These are phyloP conservation scores for Nycticorax nycticorax DNA, from an alignment of 2,113 vertebrate genomes.

Conservation along the genomic window DNA sequence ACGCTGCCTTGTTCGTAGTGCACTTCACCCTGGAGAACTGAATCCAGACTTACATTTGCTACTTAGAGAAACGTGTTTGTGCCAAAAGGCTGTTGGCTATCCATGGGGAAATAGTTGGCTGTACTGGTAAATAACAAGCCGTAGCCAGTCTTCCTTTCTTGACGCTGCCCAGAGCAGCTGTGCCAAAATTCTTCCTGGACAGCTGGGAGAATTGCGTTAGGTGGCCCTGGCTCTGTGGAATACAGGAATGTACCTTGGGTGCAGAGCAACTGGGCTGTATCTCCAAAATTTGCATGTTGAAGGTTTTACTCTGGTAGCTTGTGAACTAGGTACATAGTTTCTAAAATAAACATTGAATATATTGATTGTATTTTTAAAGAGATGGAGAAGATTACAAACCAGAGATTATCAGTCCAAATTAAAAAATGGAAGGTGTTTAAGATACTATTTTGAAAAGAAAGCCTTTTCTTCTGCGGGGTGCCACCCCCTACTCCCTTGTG, in stretches of 20 bases:
- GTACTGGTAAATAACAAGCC: neutral
- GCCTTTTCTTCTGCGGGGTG: neutral
- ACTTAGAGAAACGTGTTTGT: neutral
- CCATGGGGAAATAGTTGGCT: too few species aligned
- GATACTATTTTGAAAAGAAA: neutral
- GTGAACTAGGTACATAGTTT: neutral
- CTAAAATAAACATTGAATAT: neutral
- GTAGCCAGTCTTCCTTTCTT: neutral
- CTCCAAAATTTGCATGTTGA: neutral
- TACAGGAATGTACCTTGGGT: neutral
- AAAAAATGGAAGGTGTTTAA: neutral
- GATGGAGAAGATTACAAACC: neutral
- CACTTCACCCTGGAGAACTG: neutral
- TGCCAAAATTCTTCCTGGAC: neutral
- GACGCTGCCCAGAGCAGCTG: neutral
- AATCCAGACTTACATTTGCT: neutral
- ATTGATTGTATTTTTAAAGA: neutral
- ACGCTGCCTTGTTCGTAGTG: neutral
- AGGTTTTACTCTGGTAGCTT: neutral
- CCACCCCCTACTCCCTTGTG: neutral
- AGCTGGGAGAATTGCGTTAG: fast-evolving
- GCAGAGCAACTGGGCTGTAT: fast-evolving
- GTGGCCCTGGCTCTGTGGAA: neutral
- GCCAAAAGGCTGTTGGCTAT: neutral
- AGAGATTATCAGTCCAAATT: neutral